Conservation (phyloP, 2,888 invertebrate species). For the Fissipunctia ypsillon region DNA sequence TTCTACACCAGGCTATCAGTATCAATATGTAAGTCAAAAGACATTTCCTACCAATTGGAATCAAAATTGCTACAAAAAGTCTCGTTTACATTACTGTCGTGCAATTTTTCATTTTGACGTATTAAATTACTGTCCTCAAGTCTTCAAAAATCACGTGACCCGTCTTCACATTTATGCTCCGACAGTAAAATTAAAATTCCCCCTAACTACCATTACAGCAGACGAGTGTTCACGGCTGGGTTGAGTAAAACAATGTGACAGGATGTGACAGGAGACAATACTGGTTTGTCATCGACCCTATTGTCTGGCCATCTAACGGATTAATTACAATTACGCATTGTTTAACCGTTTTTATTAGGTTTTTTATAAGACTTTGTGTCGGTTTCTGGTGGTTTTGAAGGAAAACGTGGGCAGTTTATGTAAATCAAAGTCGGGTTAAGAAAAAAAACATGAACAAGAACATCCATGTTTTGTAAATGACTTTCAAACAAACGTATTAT, state of each 20-base stretch:
- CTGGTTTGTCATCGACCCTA: constrained; percentile 58
- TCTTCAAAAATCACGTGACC: constrained; percentile 33
- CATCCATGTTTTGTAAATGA: background rate
- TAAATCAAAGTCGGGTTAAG: background rate
- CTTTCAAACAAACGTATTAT: background rate
- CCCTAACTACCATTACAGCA: constrained; percentile 36
- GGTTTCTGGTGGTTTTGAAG: background rate
- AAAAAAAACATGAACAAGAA: background rate
- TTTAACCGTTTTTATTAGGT: constrained; percentile 38
- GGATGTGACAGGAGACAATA: constrained; percentile 64
- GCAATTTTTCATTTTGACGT: background rate
- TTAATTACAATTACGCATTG: constrained; percentile 65
- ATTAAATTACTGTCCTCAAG: constrained; percentile 29
- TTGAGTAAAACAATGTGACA: constrained; percentile 62
- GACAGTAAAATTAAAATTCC: constrained; percentile 44
- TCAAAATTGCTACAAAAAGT: background rate
- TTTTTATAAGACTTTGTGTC: constrained; percentile 40
- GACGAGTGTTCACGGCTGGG: constrained; percentile 59
- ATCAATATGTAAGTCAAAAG: background rate
- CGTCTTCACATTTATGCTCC: constrained; percentile 30
- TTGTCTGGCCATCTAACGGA: constrained; percentile 49
- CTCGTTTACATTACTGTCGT: background rate
- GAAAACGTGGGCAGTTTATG: background rate
- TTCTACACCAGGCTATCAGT: no score
- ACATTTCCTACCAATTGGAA: background rate